A percentile compares a stretch with the other conserved stretches of the same genome.
These are phyloP conservation scores for Sylvietta virens DNA, from an alignment of 2,113 vertebrate species.

Conservation along the genomic window DNA sequence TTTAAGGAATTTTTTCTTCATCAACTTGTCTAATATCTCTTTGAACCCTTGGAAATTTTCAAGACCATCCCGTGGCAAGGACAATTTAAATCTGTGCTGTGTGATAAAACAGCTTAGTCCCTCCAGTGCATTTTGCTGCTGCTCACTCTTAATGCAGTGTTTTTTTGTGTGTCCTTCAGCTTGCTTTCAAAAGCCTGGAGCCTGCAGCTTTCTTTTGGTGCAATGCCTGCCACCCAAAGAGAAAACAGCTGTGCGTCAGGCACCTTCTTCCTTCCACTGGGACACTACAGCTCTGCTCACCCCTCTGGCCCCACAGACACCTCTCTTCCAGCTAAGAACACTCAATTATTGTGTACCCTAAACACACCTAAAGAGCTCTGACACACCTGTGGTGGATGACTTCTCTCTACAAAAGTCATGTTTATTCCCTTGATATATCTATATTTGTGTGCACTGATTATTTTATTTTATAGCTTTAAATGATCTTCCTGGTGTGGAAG, in stretches of 20 bases:
- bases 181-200: neutral
- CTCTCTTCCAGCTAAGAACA: neutral
- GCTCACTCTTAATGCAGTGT: neutral
- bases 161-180: neutral
- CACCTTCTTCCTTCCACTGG: neutral
- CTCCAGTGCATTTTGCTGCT: neutral
- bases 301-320: neutral
- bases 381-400: neutral
- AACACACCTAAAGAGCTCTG: neutral
- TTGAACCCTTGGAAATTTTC: neutral
- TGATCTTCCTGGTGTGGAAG: neutral
- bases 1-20: neutral
- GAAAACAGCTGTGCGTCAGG: neutral
- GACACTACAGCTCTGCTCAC: neutral
- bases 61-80: rapidly evolving
- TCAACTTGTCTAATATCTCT: neutral
- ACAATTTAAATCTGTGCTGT: neutral
- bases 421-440: neutral
- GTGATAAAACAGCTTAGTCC: neutral
- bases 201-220: neutral
- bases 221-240: neutral
- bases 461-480: neutral
- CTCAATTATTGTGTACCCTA: neutral
- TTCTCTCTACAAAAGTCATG: neutral
- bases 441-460: neutral